Percentiles rank a stretch among this genome's conserved stretches.
Conservation (phyloP, 2,113 vertebrate genomes). For the Perca schrenkii region DNA sequence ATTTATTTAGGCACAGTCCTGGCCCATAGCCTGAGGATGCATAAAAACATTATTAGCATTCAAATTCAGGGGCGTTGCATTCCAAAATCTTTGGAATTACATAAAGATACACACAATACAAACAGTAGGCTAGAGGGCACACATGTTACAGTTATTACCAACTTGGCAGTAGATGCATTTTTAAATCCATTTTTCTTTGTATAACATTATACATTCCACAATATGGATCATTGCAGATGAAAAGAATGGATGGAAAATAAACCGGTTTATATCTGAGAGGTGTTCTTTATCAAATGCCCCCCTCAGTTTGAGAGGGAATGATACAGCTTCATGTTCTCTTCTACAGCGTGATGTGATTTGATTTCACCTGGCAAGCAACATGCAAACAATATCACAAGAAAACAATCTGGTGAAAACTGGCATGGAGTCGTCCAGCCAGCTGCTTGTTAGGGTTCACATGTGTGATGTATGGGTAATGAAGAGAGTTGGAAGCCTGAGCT, state of each 20-base stretch:
- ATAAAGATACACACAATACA: not conserved
- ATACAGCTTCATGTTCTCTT: not conserved
- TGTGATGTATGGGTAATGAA: slow-evolving; percentile 29
- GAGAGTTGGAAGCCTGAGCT: slow-evolving; percentile 9
- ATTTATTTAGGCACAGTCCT: not conserved
- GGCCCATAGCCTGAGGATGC: not conserved
- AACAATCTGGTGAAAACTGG: slow-evolving; percentile 49
- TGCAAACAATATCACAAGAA: slow-evolving; percentile 22
- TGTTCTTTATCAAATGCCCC: slow-evolving; percentile 15
- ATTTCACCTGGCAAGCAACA: slow-evolving; percentile 32
- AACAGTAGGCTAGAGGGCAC: not conserved
- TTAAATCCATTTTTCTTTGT: slow-evolving; percentile 7
- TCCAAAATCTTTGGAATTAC: not conserved
- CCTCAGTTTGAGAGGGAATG: not conserved
- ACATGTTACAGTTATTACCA: slow-evolving; percentile 1
- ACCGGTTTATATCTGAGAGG: slow-evolving; percentile 31
- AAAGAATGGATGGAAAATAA: slow-evolving; percentile 27
- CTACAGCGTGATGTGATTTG: slow-evolving; percentile 18
- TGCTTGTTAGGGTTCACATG: slow-evolving; percentile 37
- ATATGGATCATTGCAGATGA: slow-evolving; percentile 21
- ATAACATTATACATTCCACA: slow-evolving; percentile 3
- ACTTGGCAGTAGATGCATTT: not conserved
- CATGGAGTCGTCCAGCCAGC: not conserved
- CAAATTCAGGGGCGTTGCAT: not conserved
- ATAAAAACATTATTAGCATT: not conserved